These are phyloP conservation scores for Lissonota sp. DNA, from an alignment of 2,888 invertebrate species.

Conservation along the genomic window DNA sequence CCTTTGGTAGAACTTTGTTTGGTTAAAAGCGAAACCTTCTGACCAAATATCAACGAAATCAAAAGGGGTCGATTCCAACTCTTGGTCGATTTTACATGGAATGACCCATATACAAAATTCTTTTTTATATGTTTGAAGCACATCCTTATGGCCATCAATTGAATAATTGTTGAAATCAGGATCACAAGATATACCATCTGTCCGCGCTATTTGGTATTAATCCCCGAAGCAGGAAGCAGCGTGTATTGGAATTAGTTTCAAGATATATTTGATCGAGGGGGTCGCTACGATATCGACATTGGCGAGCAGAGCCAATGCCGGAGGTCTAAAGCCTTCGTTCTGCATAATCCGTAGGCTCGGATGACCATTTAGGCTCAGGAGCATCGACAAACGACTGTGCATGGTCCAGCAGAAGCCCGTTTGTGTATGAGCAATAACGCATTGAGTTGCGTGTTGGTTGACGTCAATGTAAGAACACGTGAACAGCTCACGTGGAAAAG, in stretches of 20 bases:
- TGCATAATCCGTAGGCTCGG: conserved; percentile 74
- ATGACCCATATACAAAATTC: too few relatives aligned
- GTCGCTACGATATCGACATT: conserved; percentile 21
- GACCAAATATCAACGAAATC: too few relatives aligned
- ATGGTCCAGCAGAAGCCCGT: conserved; percentile 14
- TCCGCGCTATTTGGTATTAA: conserved; percentile 19
- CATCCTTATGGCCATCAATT: not conserved
- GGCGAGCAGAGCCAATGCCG: conserved; percentile 63
- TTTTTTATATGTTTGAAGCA: not conserved
- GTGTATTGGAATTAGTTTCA: conserved; percentile 26
- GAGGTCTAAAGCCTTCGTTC: conserved; percentile 73
- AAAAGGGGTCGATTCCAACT: too few relatives aligned
- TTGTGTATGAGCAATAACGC: conserved; percentile 1
- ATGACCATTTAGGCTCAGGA: conserved; percentile 49
- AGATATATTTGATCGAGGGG: conserved; percentile 42
- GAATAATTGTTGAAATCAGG: too few relatives aligned
- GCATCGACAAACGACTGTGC: conserved; percentile 55
- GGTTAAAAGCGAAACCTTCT: too few relatives aligned
- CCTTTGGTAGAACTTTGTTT: too few relatives aligned
- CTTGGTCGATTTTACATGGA: too few relatives aligned
- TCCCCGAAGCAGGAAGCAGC: conserved; percentile 18
- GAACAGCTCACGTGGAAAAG: conserved; percentile 28
- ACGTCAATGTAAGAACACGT: conserved; percentile 48
- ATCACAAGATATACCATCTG: too few relatives aligned
- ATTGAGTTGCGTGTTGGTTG: conserved; percentile 30